Evolutionary conservation across 2,113 vertebrate species (phyloP).

Genomic region (Rana temporaria): DNA sequence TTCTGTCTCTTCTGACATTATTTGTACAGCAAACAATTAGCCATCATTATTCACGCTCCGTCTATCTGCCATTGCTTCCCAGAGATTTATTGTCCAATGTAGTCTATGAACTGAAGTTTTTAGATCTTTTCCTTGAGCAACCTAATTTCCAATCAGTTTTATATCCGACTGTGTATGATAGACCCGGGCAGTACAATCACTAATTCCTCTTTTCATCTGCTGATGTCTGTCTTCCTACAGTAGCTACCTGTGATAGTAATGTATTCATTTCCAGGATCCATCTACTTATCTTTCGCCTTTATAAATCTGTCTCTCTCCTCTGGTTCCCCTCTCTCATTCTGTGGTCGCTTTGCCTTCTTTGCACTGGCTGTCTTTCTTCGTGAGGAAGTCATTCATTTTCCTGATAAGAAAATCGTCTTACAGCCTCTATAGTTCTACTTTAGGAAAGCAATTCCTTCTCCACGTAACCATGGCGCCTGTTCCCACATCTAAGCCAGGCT

Average conservation of each 20-base stretch:
- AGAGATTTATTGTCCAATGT: conserved; percentile 44
- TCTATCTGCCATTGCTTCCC: not conserved
- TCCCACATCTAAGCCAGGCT: not conserved
- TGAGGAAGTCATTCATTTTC: conserved; percentile 54
- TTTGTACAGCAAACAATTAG: conserved; percentile 47
- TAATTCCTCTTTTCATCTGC: conserved; percentile 60
- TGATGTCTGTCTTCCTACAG: conserved; percentile 40
- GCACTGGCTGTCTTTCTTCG: conserved; percentile 41
- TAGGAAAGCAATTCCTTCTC: conserved; percentile 43
- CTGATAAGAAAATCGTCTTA: conserved; percentile 49
- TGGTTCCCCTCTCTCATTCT: not conserved
- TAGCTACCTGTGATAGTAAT: conserved; percentile 44
- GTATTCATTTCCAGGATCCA: conserved; percentile 44
- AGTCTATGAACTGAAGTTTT: not conserved
- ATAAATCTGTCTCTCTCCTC: conserved; percentile 44
- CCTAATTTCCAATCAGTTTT: conserved; percentile 56
- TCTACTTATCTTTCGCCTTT: conserved; percentile 39
- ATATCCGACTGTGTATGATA: conserved; percentile 61
- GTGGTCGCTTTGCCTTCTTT: not conserved
- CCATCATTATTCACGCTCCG: conserved; percentile 26
- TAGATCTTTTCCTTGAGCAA: conserved; percentile 43
- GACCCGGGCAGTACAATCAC: conserved; percentile 58
- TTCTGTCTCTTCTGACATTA: conserved; percentile 16
- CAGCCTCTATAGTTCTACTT: conserved; percentile 1
- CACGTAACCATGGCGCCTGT: not conserved